A percentile compares a stretch with the other conserved stretches of the same genome.
phyloP scores from a whole-genome alignment of 2,113 vertebrate species.

The Muntiacus muntjak region DNA sequence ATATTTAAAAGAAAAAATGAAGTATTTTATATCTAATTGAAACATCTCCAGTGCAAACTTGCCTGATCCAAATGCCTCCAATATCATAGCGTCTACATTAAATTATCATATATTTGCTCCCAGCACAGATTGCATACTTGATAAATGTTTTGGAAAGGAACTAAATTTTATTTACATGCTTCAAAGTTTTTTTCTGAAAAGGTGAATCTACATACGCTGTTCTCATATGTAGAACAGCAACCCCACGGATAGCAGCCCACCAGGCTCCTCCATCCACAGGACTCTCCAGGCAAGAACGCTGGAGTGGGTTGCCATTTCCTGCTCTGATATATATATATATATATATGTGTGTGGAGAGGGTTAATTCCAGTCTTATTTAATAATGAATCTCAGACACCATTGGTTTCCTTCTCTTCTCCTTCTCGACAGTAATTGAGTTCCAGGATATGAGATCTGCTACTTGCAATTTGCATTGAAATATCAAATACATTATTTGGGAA shows the following conservation, averaged over 20 bases:
- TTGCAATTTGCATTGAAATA: slow-evolving; percentile 68
- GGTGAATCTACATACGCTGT: neutral
- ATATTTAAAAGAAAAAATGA: neutral
- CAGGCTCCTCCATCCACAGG: neutral
- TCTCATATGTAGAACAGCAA: neutral
- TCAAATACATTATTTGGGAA: slow-evolving; percentile 67
- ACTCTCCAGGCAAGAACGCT: neutral
- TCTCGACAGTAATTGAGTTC: slow-evolving; percentile 54
- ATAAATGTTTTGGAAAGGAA: neutral
- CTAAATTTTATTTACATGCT: neutral
- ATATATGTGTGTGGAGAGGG: neutral
- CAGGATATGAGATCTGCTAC: neutral
- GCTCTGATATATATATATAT: neutral
- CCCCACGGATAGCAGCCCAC: neutral
- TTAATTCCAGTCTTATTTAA: neutral
- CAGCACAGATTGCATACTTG: neutral
- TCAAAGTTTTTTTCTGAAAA: neutral
- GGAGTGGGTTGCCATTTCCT: neutral
- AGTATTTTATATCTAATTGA: neutral
- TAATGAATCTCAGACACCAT: neutral
- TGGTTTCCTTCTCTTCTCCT: slow-evolving; percentile 31
- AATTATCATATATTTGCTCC: neutral
- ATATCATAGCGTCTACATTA: neutral
- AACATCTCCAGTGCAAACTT: neutral
- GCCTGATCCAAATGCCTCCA: neutral